Evolutionary conservation across 2,113 vertebrate species (phyloP).

Genomic region (Alouatta palliata): DNA sequence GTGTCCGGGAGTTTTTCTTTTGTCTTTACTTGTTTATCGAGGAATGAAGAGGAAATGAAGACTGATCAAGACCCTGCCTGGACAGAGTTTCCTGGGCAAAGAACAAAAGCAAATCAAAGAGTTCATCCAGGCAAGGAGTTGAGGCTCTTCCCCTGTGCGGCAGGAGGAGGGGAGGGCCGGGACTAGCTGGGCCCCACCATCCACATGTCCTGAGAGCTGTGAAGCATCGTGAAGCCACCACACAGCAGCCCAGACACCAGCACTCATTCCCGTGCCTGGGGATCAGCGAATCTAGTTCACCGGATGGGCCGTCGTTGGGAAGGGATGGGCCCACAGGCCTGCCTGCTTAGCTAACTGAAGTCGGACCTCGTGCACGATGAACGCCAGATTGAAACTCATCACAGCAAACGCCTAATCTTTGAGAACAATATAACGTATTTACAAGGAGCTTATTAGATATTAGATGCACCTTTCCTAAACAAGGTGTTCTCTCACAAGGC

Average conservation of each 20-base stretch:
- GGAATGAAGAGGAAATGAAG: not conserved
- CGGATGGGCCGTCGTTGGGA: not conserved
- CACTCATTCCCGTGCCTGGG: not conserved
- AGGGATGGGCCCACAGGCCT: rapidly evolving
- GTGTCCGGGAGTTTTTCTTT: not conserved
- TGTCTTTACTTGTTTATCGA: not conserved
- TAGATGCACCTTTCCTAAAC: not conserved
- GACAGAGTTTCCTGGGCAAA: not conserved
- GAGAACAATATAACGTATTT: too few relatives aligned
- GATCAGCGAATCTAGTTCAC: not conserved
- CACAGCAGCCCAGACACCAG: too few relatives aligned
- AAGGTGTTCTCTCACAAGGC: not conserved
- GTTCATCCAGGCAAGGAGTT: not conserved
- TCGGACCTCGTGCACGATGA: not conserved
- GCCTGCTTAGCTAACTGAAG: not conserved
- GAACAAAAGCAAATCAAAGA: not conserved
- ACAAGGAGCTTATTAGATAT: not conserved
- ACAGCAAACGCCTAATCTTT: not conserved
- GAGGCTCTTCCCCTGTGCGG: too few relatives aligned
- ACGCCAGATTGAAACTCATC: not conserved
- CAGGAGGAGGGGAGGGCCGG: too few relatives aligned
- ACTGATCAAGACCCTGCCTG: not conserved
- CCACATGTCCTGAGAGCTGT: too few relatives aligned
- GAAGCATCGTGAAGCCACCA: not conserved
- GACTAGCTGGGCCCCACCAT: not conserved